Evolutionary conservation across 2,888 invertebrate species (phyloP), one percentile per base, ranked within the genome.

Genomic region (Apamea crenata): DNA sequence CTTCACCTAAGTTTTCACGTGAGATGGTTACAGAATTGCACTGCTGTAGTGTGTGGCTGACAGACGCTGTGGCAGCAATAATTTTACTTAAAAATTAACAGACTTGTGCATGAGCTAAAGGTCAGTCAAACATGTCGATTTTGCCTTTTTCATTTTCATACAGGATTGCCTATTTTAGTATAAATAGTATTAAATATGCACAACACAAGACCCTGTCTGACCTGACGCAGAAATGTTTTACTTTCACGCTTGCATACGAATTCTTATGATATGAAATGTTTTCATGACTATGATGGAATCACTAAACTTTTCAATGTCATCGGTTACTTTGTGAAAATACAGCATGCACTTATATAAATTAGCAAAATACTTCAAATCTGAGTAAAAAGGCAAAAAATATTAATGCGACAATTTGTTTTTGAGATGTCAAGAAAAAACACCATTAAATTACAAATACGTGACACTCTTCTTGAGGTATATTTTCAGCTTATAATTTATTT

Each of bases 101-200:
- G 16, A 76, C 44, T 47, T 47, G 14, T 16, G 10, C 21, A n/a
- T 61, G 21, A 36, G 47, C 7, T 4, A 50, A 50, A n/a, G n/a
- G 7, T 29, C 5, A 16, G 21, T 50, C 4, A 63, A 61, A 36
- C 1, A 5, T 65, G 14, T 50, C 25, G 8, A 56, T 21, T 70
- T 80, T 44, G 0, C n/a, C 16, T 56, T 70, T 53, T 3, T 21
- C 7, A 8, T 29, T 44, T 56, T 21, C 12, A 56, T 32, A 21
- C 56, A 18, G 16, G 7, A 53, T 67, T 25, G 50, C 14, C 16
- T 36, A 25, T 29, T 36, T 40, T 69, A 21, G n/a, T 61, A 63
- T 50, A 70, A 10, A 56, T 10, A 36, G 16, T 50, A 72, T 56
- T 66, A 29, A 67, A 69, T 79, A 79, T 79, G 69, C 72, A 82